Base-by-base conservation (phyloP, 53 echinoderm and acorn worm genomes). In the Henricia sp. region DNA sequence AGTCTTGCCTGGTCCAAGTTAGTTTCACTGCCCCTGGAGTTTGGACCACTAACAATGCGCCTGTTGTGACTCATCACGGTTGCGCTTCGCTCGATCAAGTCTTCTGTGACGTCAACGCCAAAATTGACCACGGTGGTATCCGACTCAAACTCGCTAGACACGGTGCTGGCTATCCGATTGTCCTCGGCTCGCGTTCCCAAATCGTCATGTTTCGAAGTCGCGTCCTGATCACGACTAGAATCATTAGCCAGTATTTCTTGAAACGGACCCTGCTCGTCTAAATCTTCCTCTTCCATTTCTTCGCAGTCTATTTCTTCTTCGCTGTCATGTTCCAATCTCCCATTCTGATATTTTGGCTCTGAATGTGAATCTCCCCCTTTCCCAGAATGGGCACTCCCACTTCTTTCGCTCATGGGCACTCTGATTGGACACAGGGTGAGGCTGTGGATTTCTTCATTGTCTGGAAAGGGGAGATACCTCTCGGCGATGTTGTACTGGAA, bases 401-500 rank as follows among this genome's bases (percentile, higher is more conserved):
- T 46, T 64, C 48, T 46, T 23, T 64, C 80, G 33, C 65, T 46
- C 33, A 38, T 16, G 11, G 33, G 11, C 38, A 64, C 28, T 19
- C 21, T 80, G 80, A 80, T 64, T 80, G 80, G 80, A 23, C 80
- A 63, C 35, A 80, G 80, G n/a, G 80, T 80, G 63, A 80, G 80
- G 48, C 86, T 74, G 40, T 72, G 50, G 42, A 59, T 67, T 36
- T 10, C 71, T 46, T 74, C 55, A 72, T 74, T 80, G 33, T 80
- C 80, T 0, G 93, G 93, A 26, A 68, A 68, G 25, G 89, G 93
- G 13, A 96, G 87, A 83, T 96, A 96, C 1, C 92, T 58, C 65
- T 96, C 96, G 9, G 94, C 96, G 57, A 96, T 96, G 90, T 96
- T 96, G 82, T 94, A 96, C 76, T 94, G 86, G 92, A 96, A 96